Conservation (phyloP, 2,888 invertebrate genomes). For the Drosophila tripunctata region DNA sequence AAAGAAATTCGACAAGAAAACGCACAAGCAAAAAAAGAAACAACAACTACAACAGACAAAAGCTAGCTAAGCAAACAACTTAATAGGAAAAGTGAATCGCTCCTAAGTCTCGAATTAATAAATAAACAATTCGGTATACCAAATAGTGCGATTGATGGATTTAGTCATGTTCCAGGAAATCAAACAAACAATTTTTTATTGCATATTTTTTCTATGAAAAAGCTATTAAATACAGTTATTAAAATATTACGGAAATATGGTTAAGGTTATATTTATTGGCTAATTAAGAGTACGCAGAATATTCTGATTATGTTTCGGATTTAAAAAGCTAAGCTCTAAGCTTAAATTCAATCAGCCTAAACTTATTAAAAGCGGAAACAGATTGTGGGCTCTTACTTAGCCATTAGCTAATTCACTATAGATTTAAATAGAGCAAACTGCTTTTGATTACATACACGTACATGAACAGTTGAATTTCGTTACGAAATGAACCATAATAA, state of each 20-base stretch:
- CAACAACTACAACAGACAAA: slow-evolving; percentile 13
- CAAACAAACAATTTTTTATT: slow-evolving; percentile 36
- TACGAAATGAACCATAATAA: slow-evolving; percentile 30
- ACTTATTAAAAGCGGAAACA: not conserved
- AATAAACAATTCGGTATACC: slow-evolving; percentile 15
- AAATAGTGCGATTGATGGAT: slow-evolving; percentile 2
- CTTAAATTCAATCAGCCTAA: not conserved
- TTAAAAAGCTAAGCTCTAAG: not conserved
- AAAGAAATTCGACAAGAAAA: slow-evolving; percentile 6
- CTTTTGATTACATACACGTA: slow-evolving; percentile 25
- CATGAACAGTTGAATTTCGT: slow-evolving; percentile 41
- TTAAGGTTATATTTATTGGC: slow-evolving; percentile 11
- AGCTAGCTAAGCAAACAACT: slow-evolving; percentile 15
- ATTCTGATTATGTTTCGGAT: not conserved
- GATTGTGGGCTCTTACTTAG: slow-evolving; percentile 15
- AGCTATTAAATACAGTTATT: slow-evolving; percentile 43
- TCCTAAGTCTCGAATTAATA: slow-evolving; percentile 18
- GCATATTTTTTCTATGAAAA: slow-evolving; percentile 74
- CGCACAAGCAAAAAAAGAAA: slow-evolving; percentile 31
- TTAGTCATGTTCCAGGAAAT: slow-evolving; percentile 7
- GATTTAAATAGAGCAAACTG: slow-evolving; percentile 9
- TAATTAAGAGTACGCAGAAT: not conserved
- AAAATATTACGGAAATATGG: slow-evolving; percentile 18
- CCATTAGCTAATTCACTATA: slow-evolving; percentile 18
- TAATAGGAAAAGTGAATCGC: slow-evolving; percentile 18